A percentile compares a stretch with the other conserved stretches of the same genome.
phyloP scores from a whole-genome alignment of 2,888 invertebrate species.

The Caenorhabditis sp. region DNA sequence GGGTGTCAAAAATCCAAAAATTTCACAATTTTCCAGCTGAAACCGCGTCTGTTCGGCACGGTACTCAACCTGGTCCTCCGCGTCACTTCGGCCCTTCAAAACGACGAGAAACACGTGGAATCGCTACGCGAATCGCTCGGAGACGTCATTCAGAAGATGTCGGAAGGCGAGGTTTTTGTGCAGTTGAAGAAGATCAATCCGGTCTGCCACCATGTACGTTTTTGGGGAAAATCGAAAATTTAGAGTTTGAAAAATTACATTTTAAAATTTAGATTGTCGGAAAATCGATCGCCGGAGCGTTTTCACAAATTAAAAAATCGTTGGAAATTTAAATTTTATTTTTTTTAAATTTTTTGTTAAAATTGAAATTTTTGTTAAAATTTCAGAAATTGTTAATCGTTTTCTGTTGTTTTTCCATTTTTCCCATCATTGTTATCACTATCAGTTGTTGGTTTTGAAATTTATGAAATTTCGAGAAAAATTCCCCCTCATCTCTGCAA shows the following conservation, averaged over 20 bases:
- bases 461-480: background rate
- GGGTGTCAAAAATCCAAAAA: no score
- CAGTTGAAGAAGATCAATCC: slow-evolving; percentile 61
- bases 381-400: background rate
- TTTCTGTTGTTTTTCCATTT: no score
- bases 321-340: slow-evolving; percentile 38
- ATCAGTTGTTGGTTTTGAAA: no score
- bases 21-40: slow-evolving; percentile 49
- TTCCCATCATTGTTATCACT: no score
- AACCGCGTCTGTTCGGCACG: slow-evolving; percentile 71
- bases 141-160: slow-evolving; percentile 31
- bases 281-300: slow-evolving; percentile 43
- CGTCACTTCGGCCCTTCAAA: slow-evolving; percentile 24
- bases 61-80: slow-evolving; percentile 65
- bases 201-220: slow-evolving; percentile 51
- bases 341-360: background rate
- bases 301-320: slow-evolving; percentile 36
- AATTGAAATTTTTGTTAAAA: background rate
- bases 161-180: slow-evolving; percentile 27
- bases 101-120: slow-evolving; percentile 46
- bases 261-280: slow-evolving; percentile 57
- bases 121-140: slow-evolving; percentile 30
- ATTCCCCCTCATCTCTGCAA: no score
- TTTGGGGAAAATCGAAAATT: no score
- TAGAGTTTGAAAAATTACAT: no score